Conservation (phyloP, 2,888 invertebrate species). For the Epistrophella euchroma region DNA sequence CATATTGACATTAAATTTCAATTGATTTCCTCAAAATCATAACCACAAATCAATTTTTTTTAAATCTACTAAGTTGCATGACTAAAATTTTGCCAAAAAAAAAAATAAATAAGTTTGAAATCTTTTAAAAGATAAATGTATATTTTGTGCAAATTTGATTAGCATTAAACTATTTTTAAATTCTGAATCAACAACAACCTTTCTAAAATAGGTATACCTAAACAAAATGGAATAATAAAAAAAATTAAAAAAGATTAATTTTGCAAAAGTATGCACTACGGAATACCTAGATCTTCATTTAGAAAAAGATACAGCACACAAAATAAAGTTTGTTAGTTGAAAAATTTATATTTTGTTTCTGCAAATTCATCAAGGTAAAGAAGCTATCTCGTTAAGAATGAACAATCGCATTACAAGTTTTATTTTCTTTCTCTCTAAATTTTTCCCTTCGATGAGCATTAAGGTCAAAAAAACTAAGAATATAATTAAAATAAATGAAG, state of each 20-base stretch:
- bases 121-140: background rate
- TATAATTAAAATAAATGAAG: slow-evolving; percentile 14
- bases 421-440: background rate
- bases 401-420: slow-evolving; percentile 1
- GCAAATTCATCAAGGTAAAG: background rate
- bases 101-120: background rate
- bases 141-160: slow-evolving; percentile 10
- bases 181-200: background rate
- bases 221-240: too few species aligned
- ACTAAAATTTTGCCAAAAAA: background rate
- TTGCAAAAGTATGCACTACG: background rate
- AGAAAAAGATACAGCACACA: background rate
- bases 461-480: slow-evolving; percentile 9
- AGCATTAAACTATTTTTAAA: background rate
- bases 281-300: background rate
- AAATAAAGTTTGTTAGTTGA: background rate
- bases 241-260: background rate
- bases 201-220: background rate
- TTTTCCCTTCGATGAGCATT: slow-evolving; percentile 8
- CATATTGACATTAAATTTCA: background rate
- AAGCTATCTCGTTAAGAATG: background rate
- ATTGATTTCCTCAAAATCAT: background rate
- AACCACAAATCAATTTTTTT: background rate
- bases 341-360: background rate
- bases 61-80: background rate